Conservation (phyloP, 2,113 vertebrate species). For the Garra rufa region DNA sequence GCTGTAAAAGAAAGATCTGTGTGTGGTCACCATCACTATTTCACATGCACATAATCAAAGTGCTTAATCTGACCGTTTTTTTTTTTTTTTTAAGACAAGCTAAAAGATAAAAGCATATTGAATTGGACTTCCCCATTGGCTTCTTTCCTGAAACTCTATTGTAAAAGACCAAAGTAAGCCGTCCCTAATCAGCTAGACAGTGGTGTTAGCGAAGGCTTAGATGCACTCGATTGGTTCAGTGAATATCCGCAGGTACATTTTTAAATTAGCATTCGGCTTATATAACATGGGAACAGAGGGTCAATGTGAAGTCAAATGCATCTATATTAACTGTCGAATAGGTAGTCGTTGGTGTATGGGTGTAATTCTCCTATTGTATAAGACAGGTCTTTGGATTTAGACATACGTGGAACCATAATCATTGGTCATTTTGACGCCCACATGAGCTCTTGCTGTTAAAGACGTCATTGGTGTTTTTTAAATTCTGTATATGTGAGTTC, state of each 20-base stretch:
- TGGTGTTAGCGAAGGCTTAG: constrained; percentile 43
- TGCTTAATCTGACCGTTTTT: constrained; percentile 41
- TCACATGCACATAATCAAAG: constrained; percentile 59
- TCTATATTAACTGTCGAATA: not conserved
- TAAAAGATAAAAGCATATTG: constrained; percentile 18
- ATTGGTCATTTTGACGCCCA: constrained; percentile 12
- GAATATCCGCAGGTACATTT: constrained; percentile 54
- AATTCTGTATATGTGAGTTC: not conserved
- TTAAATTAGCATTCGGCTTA: constrained; percentile 66
- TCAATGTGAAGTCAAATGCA: not conserved
- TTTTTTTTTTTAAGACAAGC: constrained; percentile 49
- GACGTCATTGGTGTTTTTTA: not conserved
- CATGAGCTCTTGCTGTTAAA: not conserved
- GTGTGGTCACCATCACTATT: constrained; percentile 35
- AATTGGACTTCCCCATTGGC: not conserved
- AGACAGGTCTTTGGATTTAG: constrained; percentile 26
- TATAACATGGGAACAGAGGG: constrained; percentile 28
- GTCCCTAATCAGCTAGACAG: constrained; percentile 43
- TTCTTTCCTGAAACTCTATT: constrained; percentile 28
- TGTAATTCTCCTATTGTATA: constrained; percentile 12
- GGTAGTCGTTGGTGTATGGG: not conserved
- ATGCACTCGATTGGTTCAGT: constrained; percentile 59
- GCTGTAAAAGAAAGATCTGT: not conserved
- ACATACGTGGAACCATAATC: constrained; percentile 7
- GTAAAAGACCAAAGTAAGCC: constrained; percentile 45